A percentile compares a stretch with the other conserved stretches of the same genome.
Conservation (phyloP, 2,113 vertebrate genomes). For the Thunnus maccoyii region DNA sequence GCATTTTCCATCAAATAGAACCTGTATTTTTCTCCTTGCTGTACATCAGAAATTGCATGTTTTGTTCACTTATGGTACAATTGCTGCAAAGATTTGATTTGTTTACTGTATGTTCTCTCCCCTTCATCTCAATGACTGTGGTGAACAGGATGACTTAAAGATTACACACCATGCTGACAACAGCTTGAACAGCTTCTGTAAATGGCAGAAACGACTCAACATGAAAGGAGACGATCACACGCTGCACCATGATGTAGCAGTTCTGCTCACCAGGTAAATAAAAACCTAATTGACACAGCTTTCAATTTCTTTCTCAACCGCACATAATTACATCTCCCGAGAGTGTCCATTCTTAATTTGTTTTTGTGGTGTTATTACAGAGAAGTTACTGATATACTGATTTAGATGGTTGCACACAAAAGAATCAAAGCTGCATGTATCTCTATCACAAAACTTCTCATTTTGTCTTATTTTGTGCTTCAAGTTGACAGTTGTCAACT, state of each 20-base stretch:
- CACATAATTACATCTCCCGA: not conserved
- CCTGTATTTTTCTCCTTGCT: not conserved
- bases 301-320: not conserved
- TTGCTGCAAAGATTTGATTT: not conserved
- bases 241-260: constrained; percentile 92
- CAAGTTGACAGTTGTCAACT: too few species aligned
- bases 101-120: not conserved
- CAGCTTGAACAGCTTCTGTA: constrained; percentile 95
- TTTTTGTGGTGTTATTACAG: not conserved
- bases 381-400: not conserved
- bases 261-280: constrained; percentile 94
- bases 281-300: too few species aligned
- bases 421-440: not conserved
- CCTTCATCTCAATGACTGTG: not conserved
- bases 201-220: constrained; percentile 96
- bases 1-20: not conserved
- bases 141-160: constrained; percentile 92
- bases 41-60: not conserved
- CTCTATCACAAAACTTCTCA: not conserved
- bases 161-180: constrained; percentile 96
- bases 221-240: constrained; percentile 92
- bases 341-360: not conserved
- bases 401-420: not conserved
- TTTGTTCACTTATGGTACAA: not conserved
- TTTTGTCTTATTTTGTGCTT: not conserved